Evolutionary conservation across 2,113 vertebrate species (phyloP).

Genomic region (Microcebus tavaratra): DNA sequence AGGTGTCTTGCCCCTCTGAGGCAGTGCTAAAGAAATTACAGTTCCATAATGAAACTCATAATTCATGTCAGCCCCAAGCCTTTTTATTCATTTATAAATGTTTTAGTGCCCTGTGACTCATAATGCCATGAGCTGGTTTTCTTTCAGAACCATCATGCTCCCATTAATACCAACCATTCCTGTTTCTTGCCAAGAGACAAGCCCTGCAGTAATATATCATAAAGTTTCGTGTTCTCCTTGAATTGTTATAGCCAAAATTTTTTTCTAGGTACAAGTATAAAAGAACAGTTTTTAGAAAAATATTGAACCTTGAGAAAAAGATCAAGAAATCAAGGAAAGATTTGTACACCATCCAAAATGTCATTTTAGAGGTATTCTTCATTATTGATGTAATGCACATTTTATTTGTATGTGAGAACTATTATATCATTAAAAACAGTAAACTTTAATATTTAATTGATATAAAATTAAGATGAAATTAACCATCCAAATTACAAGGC

Average conservation of each 20-base stretch:
- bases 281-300: constrained; percentile 45
- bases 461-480: constrained; percentile 1
- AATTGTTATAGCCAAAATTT: constrained; percentile 23
- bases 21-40: constrained; percentile 65
- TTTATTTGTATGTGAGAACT: neutral
- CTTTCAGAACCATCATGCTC: constrained; percentile 52
- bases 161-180: constrained; percentile 64
- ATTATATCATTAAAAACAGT: neutral
- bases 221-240: constrained; percentile 50
- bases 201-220: constrained; percentile 50
- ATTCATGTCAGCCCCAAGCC: constrained; percentile 68
- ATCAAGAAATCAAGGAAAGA: constrained; percentile 20
- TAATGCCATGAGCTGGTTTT: constrained; percentile 61
- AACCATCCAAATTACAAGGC: neutral
- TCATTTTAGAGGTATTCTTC: neutral
- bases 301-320: constrained; percentile 5
- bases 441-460: neutral
- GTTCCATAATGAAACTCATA: constrained; percentile 73
- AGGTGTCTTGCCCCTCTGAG: constrained; percentile 32
- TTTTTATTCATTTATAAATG: constrained; percentile 79
- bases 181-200: constrained; percentile 58
- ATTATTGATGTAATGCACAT: neutral
- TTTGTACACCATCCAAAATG: neutral
- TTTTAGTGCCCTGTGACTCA: constrained; percentile 73
- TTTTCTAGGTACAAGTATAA: neutral